Evolutionary conservation across 2,888 invertebrate genomes (phyloP).

Genomic region (Limnephilus auricula): DNA sequence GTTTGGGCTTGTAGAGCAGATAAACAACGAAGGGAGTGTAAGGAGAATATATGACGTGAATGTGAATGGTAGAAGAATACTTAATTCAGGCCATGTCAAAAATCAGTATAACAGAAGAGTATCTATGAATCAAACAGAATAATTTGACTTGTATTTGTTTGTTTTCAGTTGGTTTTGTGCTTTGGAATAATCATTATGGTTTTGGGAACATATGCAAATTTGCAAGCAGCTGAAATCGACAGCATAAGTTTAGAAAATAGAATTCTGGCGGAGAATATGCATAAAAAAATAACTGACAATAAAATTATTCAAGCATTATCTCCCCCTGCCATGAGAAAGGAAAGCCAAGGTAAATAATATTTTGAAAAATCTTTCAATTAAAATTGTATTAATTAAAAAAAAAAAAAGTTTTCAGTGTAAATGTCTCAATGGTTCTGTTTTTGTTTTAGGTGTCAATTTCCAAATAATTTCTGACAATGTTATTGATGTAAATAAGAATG

Average conservation of each 20-base stretch:
- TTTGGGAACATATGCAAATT: slow-evolving; percentile 93
- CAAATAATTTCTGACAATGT: slow-evolving; percentile 61
- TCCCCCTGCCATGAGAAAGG: slow-evolving; percentile 8
- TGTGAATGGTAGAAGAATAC: too few relatives aligned
- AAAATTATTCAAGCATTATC: slow-evolving; percentile 57
- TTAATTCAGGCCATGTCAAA: too few relatives aligned
- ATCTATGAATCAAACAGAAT: not conserved
- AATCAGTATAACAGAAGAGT: too few relatives aligned
- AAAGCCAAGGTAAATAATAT: not conserved
- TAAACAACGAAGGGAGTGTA: too few relatives aligned
- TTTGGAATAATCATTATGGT: slow-evolving; percentile 93
- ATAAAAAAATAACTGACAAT: slow-evolving; percentile 52
- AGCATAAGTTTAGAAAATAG: slow-evolving; percentile 68
- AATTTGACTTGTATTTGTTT: slow-evolving; percentile 56
- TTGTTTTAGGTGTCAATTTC: slow-evolving; percentile 69
- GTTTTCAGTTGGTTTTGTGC: slow-evolving; percentile 83
- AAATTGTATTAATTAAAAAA: not conserved
- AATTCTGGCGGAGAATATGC: slow-evolving; percentile 65
- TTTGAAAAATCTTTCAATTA: not conserved
- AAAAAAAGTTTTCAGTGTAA: not conserved
- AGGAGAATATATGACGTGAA: too few relatives aligned
- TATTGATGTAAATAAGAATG: slow-evolving; percentile 2
- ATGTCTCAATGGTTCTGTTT: not conserved
- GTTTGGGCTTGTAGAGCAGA: too few relatives aligned
- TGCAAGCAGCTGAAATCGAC: slow-evolving; percentile 82